A percentile compares a stretch with the other conserved stretches of the same genome.
Evolutionary conservation across 2,113 vertebrate species (phyloP).

Genomic region (Heterochromis multidens): DNA sequence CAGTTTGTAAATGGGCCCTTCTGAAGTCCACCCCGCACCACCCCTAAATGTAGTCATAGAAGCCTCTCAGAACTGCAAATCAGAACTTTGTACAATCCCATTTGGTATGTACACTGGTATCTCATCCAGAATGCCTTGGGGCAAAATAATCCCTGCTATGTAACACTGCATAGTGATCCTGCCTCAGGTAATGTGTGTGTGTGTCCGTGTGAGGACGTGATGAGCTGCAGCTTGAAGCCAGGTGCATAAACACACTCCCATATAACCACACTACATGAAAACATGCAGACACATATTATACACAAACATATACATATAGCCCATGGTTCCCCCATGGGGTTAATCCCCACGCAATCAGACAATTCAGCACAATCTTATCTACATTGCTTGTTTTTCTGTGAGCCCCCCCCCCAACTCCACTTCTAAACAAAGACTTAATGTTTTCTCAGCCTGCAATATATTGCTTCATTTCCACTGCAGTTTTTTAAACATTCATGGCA

Average conservation of each 20-base stretch:
- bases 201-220: slow-evolving; percentile 15
- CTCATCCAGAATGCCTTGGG: neutral
- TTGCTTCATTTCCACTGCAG: slow-evolving; percentile 43
- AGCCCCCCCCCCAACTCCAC: neutral
- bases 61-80: neutral
- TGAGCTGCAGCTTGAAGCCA: slow-evolving; percentile 31
- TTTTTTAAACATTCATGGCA: slow-evolving; percentile 1
- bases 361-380: neutral
- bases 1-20: slow-evolving; percentile 22
- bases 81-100: slow-evolving; percentile 17
- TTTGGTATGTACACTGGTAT: neutral
- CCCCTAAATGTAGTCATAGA: neutral
- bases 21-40: neutral
- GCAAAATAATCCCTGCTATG: neutral
- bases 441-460: slow-evolving; percentile 11
- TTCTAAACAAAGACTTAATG: neutral
- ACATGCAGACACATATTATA: neutral
- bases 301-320: neutral
- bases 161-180: slow-evolving; percentile 7
- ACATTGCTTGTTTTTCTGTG: neutral
- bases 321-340: neutral
- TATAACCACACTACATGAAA: neutral
- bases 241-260: slow-evolving; percentile 16
- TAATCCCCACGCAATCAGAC: neutral
- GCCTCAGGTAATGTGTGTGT: neutral